These are phyloP conservation scores for Chelmon rostratus DNA, from an alignment of 2,797 vertebrate species.

Conservation along the genomic window DNA sequence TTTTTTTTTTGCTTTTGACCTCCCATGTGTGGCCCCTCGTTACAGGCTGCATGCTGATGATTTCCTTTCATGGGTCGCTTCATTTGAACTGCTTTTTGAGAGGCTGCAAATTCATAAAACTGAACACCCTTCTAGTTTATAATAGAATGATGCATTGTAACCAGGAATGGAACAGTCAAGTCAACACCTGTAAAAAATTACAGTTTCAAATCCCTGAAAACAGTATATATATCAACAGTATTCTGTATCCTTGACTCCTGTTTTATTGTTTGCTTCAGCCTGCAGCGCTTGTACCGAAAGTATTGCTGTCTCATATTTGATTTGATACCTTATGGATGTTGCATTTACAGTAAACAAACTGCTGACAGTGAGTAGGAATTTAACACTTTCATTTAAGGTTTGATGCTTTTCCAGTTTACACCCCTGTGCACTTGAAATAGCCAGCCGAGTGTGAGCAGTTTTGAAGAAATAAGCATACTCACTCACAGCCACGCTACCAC, in stretches of 20 bases:
- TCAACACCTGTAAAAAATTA: not conserved
- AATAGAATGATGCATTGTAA: not conserved
- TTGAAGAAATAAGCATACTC: not conserved
- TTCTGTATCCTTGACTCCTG: not conserved
- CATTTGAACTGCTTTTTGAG: not conserved
- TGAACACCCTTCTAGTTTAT: not conserved
- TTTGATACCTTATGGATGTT: not conserved
- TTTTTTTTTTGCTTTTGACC: not conserved
- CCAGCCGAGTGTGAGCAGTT: not conserved
- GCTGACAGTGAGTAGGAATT: not conserved
- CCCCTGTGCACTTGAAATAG: not conserved
- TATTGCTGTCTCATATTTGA: not conserved
- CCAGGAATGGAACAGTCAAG: not conserved
- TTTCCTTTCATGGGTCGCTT: not conserved
- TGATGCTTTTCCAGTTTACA: not conserved
- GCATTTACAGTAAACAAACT: not conserved
- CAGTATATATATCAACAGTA: not conserved
- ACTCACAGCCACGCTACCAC: too few relatives aligned
- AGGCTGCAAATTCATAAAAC: not conserved
- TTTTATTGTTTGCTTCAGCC: slow-evolving; percentile 16
- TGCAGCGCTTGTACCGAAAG: not conserved
- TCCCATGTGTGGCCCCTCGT: too few relatives aligned
- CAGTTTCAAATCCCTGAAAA: not conserved
- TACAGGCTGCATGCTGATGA: too few relatives aligned
- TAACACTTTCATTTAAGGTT: not conserved